Percentiles rank a stretch among this genome's conserved stretches.
phyloP scores from a whole-genome alignment of 1,140 invertebrate species.

The Cherax quadricarinatus region DNA sequence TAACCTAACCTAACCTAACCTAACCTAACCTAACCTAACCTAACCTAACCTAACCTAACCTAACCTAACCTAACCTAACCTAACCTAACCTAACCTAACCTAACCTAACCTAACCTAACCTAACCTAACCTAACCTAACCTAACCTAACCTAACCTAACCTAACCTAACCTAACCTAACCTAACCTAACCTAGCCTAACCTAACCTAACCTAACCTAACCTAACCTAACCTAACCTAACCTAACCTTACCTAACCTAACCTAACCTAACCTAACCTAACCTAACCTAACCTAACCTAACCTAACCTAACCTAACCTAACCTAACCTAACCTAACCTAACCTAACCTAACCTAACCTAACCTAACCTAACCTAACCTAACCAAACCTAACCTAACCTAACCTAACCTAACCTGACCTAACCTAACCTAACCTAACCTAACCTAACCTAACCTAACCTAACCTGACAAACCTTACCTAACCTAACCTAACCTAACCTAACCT shows the following conservation, averaged over 20 bases:
- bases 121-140: not conserved
- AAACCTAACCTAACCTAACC: not conserved
- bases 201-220: not conserved
- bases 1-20: too few species aligned
- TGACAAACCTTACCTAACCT: too few species aligned
- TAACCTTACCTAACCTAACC: not conserved
- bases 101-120: too few species aligned
- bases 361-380: not conserved
- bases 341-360: not conserved
- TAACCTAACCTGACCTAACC: too few species aligned
- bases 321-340: conserved; percentile 1
- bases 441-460: too few species aligned
- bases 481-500: too few species aligned
- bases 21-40: too few species aligned
- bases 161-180: not conserved
- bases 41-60: too few species aligned
- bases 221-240: too few species aligned
- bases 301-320: not conserved
- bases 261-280: not conserved
- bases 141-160: not conserved
- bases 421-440: too few species aligned
- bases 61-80: too few species aligned
- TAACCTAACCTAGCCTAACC: not conserved
- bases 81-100: too few species aligned
- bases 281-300: not conserved